phyloP scores from a whole-genome alignment of 2,888 invertebrate species.

The Tineola bisselliella region DNA sequence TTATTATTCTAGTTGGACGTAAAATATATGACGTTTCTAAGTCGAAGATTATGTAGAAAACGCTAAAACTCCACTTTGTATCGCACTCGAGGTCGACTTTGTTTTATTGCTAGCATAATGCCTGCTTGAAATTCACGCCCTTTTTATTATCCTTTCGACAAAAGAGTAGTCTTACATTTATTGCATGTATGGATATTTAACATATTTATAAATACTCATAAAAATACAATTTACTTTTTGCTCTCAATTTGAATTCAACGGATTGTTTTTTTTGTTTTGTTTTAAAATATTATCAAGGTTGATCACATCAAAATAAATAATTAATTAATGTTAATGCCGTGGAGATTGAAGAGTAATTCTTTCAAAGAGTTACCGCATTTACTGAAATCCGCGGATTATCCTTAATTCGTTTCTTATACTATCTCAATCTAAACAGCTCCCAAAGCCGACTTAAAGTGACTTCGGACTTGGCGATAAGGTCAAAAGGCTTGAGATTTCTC shows the following conservation, averaged over 20 bases:
- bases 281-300: background rate
- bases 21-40: background rate
- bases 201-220: background rate
- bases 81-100: background rate
- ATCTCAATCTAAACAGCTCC: slow-evolving; percentile 7
- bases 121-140: slow-evolving; percentile 5
- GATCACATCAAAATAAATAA: background rate
- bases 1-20: background rate
- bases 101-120: background rate
- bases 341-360: background rate
- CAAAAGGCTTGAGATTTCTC: slow-evolving; percentile 4
- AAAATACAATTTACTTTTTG: background rate
- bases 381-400: slow-evolving; percentile 4
- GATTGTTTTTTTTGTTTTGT: background rate
- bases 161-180: background rate
- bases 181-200: background rate
- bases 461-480: slow-evolving; percentile 4
- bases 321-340: background rate
- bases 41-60: background rate
- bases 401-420: slow-evolving; percentile 6
- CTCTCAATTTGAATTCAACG: background rate
- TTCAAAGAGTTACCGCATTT: background rate
- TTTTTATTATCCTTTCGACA: background rate
- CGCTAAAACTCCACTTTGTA: background rate
- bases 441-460: slow-evolving; percentile 5